Evolutionary conservation across 2,113 vertebrate genomes (phyloP), one percentile per base, ranked within the genome.

Genomic region (Megalops atlanticus): DNA sequence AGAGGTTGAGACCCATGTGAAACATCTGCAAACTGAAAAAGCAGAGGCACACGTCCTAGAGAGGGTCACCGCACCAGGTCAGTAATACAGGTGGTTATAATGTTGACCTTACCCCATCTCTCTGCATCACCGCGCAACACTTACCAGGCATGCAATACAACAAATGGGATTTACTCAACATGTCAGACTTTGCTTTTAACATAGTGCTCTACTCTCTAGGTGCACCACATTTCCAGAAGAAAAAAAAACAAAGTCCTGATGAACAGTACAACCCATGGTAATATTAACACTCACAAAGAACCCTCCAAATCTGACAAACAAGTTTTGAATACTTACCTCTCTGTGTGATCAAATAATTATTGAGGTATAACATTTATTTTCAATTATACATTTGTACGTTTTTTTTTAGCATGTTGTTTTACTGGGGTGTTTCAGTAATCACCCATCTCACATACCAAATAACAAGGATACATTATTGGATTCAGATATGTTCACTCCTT

Each of bases 81-180:
- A 49, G 41, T 8, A 31, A 71, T 47, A 33, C 64, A 47, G 18
- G 41, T 31, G 27, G 18, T 38, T 68, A 38, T 43, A 11, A 31
- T 70, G 40, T 24, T 68, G 52, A 68, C 76, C 54, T 27, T 40
- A 68, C 12, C 54, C 52, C 21, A 24, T 78, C 12, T 31, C 11
- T 76, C 27, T 27, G 76, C 64, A 69, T 33, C 40, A 79, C 39
- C 41, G 39, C 16, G 77, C 40, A 69, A 79, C 64, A 79, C 78
- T 71, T 79, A 79, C 68, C 43, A 47, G 64, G 15, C 68, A 79
- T 49, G 68, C 41, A 79, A 70, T 15, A 80, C 58, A 33, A 45
- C 47, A 33, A 79, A 18, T 70, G 18, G 35, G 39, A 69, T 69
- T 43, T 43, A 45, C 31, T 78, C 33, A 24, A 78, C 38, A 70